phyloP scores from a whole-genome alignment of 2,113 vertebrate species.

The Cyanoliseus patagonus region DNA sequence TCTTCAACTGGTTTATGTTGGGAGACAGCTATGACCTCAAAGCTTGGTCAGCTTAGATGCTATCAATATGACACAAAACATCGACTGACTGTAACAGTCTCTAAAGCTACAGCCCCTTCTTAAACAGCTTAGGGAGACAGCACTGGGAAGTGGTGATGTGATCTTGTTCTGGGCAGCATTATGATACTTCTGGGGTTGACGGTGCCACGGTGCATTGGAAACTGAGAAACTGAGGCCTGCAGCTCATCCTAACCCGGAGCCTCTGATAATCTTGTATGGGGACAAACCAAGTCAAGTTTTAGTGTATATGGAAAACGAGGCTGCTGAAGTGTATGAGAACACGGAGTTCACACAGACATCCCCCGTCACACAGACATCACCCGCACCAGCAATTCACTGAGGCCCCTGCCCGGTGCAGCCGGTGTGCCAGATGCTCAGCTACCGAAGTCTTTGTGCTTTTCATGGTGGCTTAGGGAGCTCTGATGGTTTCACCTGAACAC shows the following conservation, averaged over 20 bases:
- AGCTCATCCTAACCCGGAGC: neutral
- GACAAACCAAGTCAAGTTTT: neutral
- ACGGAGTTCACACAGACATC: neutral
- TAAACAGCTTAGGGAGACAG: neutral
- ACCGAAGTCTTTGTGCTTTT: neutral
- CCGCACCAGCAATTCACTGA: neutral
- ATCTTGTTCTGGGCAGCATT: neutral
- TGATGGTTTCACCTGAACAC: neutral
- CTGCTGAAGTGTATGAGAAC: neutral
- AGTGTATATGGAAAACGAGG: neutral
- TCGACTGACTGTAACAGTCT: accelerated
- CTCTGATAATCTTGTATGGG: neutral
- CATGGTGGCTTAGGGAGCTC: neutral
- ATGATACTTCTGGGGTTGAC: neutral
- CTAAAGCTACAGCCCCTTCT: neutral
- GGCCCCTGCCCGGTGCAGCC: neutral
- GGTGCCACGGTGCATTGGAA: neutral
- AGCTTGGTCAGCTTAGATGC: neutral
- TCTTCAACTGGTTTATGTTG: neutral
- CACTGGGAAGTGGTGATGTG: neutral
- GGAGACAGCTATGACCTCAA: neutral
- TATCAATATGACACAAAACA: neutral
- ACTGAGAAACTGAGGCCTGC: neutral
- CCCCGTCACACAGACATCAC: accelerated
- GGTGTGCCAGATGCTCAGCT: neutral